A percentile compares a stretch with the other conserved stretches of the same genome.
phyloP scores from a whole-genome alignment of 2,113 vertebrate genomes.

The Pygoscelis adeliae region DNA sequence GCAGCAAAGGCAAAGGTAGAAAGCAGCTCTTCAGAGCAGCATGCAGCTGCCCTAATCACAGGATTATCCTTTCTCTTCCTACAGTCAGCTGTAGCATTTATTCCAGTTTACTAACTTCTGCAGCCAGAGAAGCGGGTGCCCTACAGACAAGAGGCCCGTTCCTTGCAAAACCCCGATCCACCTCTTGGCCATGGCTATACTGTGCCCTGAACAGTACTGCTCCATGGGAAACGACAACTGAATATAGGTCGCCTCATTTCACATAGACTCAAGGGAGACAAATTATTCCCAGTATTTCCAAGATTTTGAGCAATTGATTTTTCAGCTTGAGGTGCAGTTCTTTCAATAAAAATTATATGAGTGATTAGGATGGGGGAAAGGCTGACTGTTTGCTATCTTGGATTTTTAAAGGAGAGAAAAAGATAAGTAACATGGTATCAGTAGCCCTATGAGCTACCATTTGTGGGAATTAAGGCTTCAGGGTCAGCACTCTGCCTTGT shows the following conservation, averaged over 20 bases:
- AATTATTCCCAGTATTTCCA: not conserved
- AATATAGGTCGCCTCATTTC: not conserved
- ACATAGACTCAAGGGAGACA: not conserved
- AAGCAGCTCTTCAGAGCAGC: not conserved
- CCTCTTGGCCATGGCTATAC: not conserved
- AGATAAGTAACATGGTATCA: not conserved
- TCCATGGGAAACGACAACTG: not conserved
- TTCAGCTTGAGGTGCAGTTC: not conserved
- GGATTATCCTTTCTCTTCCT: not conserved
- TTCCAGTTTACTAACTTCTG: not conserved
- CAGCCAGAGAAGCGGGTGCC: not conserved
- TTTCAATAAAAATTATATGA: not conserved
- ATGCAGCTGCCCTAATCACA: not conserved
- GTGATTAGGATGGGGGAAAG: not conserved
- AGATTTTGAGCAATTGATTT: not conserved
- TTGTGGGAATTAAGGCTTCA: not conserved
- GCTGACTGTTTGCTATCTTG: not conserved
- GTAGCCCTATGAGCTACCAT: accelerated
- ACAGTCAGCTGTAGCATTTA: not conserved
- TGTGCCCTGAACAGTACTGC: not conserved
- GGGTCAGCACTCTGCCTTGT: not conserved
- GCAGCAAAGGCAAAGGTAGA: not conserved
- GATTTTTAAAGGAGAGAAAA: not conserved
- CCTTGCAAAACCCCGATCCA: not conserved
- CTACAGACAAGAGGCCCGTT: not conserved